Conservation (phyloP, 2,888 invertebrate genomes). For the Brachyopa scutellaris region DNA sequence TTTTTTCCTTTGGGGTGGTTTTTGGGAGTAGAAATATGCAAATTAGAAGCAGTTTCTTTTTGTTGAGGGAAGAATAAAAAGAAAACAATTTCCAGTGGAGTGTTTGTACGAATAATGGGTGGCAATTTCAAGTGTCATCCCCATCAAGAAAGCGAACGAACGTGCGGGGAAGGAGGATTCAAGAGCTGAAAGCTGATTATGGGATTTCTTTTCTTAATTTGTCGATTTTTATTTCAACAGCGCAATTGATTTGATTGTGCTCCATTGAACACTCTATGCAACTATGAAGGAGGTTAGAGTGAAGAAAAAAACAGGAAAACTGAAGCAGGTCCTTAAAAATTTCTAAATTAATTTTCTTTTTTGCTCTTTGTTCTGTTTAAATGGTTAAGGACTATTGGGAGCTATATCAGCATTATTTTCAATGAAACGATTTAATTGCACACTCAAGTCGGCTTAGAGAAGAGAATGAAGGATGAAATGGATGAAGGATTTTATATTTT, state of each 20-base stretch:
- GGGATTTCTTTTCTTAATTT: constrained; percentile 45
- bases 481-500: neutral
- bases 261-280: constrained; percentile 42
- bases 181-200: constrained; percentile 47
- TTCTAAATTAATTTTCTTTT: constrained; percentile 42
- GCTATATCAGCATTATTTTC: constrained; percentile 10
- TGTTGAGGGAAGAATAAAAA: constrained; percentile 33
- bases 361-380: neutral
- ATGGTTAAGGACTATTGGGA: neutral
- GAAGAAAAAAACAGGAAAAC: neutral
- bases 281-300: neutral
- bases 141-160: neutral
- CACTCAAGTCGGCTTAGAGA: neutral
- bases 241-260: constrained; percentile 49
- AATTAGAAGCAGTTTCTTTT: constrained; percentile 54
- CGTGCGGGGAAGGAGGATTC: neutral
- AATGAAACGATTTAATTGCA: constrained; percentile 31
- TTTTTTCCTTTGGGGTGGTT: constrained; percentile 27
- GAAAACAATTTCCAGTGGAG: constrained; percentile 44
- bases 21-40: constrained; percentile 57
- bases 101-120: constrained; percentile 61
- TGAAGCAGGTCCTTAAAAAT: neutral
- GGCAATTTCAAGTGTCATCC: constrained; percentile 27
- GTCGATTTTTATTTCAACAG: constrained; percentile 41
- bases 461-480: neutral